phyloP scores from a whole-genome alignment of 2,888 invertebrate genomes.

The Orchesellides sinensis region DNA sequence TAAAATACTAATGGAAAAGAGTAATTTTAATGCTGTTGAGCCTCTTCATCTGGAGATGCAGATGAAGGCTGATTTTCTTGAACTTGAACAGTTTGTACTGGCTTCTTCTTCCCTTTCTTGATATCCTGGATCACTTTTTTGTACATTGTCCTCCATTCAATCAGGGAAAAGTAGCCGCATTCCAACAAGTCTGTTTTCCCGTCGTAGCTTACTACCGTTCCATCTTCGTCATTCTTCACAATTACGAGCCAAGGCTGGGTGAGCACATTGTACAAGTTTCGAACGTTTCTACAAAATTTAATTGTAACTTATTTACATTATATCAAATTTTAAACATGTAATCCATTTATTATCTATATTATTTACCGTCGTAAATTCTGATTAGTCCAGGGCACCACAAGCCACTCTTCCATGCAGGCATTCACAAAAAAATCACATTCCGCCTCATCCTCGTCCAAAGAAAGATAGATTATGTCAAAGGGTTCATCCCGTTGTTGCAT shows the following conservation, averaged over 20 bases:
- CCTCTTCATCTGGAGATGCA: background rate
- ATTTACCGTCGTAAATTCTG: constrained; percentile 57
- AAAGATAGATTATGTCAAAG: constrained; percentile 67
- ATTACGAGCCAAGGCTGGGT: constrained; percentile 64
- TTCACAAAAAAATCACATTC: constrained; percentile 69
- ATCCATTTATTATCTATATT: background rate
- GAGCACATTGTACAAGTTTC: constrained; percentile 65
- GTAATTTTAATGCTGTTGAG: background rate
- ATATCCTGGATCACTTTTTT: constrained; percentile 47
- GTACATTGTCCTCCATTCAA: constrained; percentile 64
- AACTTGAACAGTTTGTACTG: background rate
- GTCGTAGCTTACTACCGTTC: constrained; percentile 64
- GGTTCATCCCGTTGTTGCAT: constrained; percentile 52
- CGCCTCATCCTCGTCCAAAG: constrained; percentile 69
- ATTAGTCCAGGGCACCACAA: constrained; percentile 67
- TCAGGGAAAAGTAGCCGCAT: constrained; percentile 63
- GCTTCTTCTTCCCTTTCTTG: constrained; percentile 5
- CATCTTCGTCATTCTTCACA: constrained; percentile 65
- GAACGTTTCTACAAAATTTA: constrained; percentile 35
- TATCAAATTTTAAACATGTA: too few species aligned
- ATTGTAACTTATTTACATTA: background rate
- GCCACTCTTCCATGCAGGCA: constrained; percentile 68
- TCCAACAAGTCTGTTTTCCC: constrained; percentile 70
- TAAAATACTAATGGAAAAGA: background rate
- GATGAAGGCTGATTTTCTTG: background rate